A percentile compares a stretch with the other conserved stretches of the same genome.
These are phyloP conservation scores for Psilanteris sp. DNA, from an alignment of 1,140 invertebrate genomes.

Conservation along the genomic window DNA sequence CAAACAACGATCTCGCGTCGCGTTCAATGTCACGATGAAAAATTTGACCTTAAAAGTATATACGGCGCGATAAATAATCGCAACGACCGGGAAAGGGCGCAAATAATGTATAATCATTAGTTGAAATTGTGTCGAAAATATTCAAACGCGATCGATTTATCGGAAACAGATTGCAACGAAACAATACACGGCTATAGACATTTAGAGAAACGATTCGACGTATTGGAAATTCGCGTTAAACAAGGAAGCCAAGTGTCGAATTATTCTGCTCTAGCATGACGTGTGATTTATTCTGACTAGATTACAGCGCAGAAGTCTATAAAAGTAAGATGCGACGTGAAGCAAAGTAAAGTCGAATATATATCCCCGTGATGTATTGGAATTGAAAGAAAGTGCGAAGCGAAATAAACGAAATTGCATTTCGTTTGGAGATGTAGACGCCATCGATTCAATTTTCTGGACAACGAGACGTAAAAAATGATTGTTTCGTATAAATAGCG, in stretches of 20 bases:
- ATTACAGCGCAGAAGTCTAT: constrained; percentile 32
- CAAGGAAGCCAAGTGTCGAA: constrained; percentile 7
- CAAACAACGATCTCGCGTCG: background rate
- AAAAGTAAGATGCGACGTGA: constrained; percentile 18
- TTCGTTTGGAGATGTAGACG: background rate
- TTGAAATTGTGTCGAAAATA: constrained; percentile 10
- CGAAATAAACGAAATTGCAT: constrained; percentile 24
- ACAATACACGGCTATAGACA: constrained; percentile 1
- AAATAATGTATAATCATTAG: background rate
- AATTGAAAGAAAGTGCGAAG: constrained; percentile 24
- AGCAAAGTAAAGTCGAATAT: constrained; percentile 30
- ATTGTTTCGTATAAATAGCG: constrained; percentile 2
- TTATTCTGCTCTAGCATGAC: background rate
- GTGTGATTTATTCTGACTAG: constrained; percentile 30
- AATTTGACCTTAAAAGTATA: background rate
- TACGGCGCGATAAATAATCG: background rate
- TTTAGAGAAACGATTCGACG: background rate
- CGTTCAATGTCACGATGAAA: background rate
- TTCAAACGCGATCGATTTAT: constrained; percentile 16
- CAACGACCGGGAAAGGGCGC: constrained; percentile 1
- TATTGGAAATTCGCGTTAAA: constrained; percentile 20
- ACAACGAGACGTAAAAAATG: constrained; percentile 2
- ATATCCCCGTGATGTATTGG: constrained; percentile 21
- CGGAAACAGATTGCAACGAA: constrained; percentile 3
- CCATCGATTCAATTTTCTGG: background rate